These are phyloP conservation scores for Diachasmimorpha longicaudata DNA, from an alignment of 1,140 invertebrate species.

Conservation along the genomic window DNA sequence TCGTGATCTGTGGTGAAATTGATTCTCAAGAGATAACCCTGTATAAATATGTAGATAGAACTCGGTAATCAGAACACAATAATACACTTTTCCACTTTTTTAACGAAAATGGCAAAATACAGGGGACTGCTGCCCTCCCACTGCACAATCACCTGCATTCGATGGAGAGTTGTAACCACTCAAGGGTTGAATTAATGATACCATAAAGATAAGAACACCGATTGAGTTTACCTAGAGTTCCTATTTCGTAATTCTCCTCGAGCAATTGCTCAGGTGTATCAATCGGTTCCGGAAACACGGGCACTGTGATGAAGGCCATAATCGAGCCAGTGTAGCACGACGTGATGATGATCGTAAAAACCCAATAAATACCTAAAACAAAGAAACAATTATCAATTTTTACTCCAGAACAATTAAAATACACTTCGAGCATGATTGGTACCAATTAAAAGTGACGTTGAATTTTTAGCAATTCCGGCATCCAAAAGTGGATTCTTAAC, in stretches of 20 bases:
- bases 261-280: constrained; percentile 70
- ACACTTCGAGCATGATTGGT: constrained; percentile 27
- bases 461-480: constrained; percentile 71
- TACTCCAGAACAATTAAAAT: constrained; percentile 12
- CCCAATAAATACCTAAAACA: constrained; percentile 73
- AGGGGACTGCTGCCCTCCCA: too few relatives aligned
- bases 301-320: constrained; percentile 79
- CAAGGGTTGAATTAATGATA: too few relatives aligned
- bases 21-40: too few relatives aligned
- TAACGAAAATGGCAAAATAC: too few relatives aligned
- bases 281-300: constrained; percentile 72
- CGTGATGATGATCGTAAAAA: constrained; percentile 81
- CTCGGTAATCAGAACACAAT: too few relatives aligned
- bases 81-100: too few relatives aligned
- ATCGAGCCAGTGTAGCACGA: constrained; percentile 81
- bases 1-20: constrained; percentile 64
- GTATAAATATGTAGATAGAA: too few relatives aligned
- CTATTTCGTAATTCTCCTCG: constrained; percentile 66
- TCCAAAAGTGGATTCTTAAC: constrained; percentile 73
- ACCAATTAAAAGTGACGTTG: constrained; percentile 75
- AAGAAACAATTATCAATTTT: neutral
- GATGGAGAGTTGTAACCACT: too few relatives aligned
- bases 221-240: constrained; percentile 66
- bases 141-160: too few relatives aligned
- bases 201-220: too few relatives aligned